phyloP scores from a whole-genome alignment of 2,113 vertebrate species.

The Amblyopsis rosae region DNA sequence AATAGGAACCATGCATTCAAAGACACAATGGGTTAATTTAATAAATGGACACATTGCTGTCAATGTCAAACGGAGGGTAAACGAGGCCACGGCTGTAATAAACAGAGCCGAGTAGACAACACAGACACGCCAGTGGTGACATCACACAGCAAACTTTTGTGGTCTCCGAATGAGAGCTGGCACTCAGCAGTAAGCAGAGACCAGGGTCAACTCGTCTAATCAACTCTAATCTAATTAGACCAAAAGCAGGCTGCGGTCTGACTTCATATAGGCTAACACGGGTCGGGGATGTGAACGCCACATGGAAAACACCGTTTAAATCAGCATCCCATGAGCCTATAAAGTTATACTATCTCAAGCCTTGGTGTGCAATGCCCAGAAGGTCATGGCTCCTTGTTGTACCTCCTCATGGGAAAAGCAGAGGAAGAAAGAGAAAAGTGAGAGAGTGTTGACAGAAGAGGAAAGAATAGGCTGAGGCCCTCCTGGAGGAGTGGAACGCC shows the following conservation, averaged over 20 bases:
- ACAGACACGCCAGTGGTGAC: background rate
- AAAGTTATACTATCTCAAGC: constrained; percentile 53
- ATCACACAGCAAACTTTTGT: constrained; percentile 35
- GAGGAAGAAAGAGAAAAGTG: constrained; percentile 45
- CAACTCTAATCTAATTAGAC: constrained; percentile 68
- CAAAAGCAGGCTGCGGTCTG: constrained; percentile 56
- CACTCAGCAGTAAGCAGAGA: constrained; percentile 48
- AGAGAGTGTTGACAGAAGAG: constrained; percentile 39
- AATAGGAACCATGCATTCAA: background rate
- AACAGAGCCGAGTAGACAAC: constrained; percentile 8
- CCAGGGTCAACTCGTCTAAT: constrained; percentile 56
- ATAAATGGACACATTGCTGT: background rate
- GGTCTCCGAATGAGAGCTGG: constrained; percentile 51
- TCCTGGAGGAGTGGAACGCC: constrained; percentile 51
- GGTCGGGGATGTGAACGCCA: constrained; percentile 24
- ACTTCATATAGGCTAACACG: constrained; percentile 35
- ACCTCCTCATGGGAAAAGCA: constrained; percentile 52
- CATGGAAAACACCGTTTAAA: constrained; percentile 30
- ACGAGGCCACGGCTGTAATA: background rate
- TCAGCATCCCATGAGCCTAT: constrained; percentile 25
- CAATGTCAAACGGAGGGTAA: background rate
- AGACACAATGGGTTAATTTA: background rate
- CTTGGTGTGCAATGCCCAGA: constrained; percentile 31
- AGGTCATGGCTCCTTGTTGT: constrained; percentile 31
- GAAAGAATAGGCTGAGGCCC: constrained; percentile 35